Base-by-base conservation (phyloP, 2,797 vertebrate species). In the Aeoliscus strigatus region DNA sequence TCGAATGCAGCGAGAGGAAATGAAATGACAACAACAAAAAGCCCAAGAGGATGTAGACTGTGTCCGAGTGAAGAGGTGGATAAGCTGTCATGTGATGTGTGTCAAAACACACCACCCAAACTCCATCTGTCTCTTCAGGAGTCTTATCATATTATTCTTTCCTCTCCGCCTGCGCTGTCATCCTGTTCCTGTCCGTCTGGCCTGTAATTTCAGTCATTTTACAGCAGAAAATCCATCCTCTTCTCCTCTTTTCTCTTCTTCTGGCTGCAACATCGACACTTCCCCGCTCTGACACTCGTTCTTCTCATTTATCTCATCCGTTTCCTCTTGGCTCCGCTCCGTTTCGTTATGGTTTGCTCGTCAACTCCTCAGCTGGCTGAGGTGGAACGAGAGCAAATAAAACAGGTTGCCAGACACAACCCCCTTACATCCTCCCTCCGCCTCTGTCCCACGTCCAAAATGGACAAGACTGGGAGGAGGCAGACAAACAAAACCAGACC, bases 91-190 rank as follows among this genome's bases (percentile, higher is more conserved):
- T n/a, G n/a, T n/a, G n/a, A n/a, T n/a, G n/a, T n/a, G n/a, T n/a
- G n/a, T n/a, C n/a, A n/a, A n/a, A n/a, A n/a, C 29, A 27, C 14
- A 15, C 41, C 45, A 39, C 28, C 21, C 6, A 23, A 29, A 36
- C 49, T 47, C 34, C 60, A 68, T 70, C 50, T 73, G 65, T 68
- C 24, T 50, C 11, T 49, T 73, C 18, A 66, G 34, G 39, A 44
- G 46, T 42, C 56, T 21, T 21, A 25, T 9, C 28, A 53, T 27
- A 48, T 55, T 7, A 37, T 9, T 51, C 6, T 30, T 39, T 43
- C 38, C 34, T 10, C 12, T 24, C 11, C 8, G 0, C 13, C 23
- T 40, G 18, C 26, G 23, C 26, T 33, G 29, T 42, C 23, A n/a
- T 51, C 27, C 9, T 2, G n/a, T 50, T 13, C 42, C 8, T 48